These are phyloP conservation scores for Onychostruthus taczanowskii DNA, from an alignment of 2,113 vertebrate genomes.

Conservation along the genomic window DNA sequence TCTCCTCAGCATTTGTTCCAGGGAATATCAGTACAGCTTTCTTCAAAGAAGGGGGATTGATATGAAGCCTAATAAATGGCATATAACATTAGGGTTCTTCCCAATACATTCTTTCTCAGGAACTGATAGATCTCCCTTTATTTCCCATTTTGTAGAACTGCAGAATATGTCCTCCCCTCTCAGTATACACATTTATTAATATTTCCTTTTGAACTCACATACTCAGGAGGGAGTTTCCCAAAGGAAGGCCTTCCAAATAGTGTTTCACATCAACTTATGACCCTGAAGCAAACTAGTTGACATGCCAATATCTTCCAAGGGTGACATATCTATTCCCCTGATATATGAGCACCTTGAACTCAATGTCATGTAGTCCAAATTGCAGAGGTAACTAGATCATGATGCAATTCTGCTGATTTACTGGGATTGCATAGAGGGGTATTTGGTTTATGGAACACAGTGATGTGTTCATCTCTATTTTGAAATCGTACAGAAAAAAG, in stretches of 20 bases:
- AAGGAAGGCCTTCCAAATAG: slow-evolving; percentile 1
- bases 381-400: neutral
- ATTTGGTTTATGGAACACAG: neutral
- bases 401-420: slow-evolving; percentile 40
- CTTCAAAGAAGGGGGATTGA: neutral
- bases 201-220: neutral
- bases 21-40: neutral
- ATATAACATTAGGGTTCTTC: neutral
- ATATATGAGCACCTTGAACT: slow-evolving; percentile 52
- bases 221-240: slow-evolving; percentile 21
- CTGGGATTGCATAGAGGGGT: neutral
- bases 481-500: neutral
- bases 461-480: neutral
- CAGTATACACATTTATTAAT: neutral
- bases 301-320: neutral
- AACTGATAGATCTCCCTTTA: neutral
- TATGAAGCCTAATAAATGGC: neutral
- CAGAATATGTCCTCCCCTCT: neutral
- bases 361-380: slow-evolving; percentile 7
- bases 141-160: neutral
- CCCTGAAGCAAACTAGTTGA: slow-evolving; percentile 21
- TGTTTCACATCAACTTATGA: neutral
- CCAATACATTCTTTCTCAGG: neutral
- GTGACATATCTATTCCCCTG: slow-evolving; percentile 36
- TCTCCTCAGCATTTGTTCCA: neutral